Base-by-base conservation (phyloP, 2,888 invertebrate species). In the Macropis europaea region DNA sequence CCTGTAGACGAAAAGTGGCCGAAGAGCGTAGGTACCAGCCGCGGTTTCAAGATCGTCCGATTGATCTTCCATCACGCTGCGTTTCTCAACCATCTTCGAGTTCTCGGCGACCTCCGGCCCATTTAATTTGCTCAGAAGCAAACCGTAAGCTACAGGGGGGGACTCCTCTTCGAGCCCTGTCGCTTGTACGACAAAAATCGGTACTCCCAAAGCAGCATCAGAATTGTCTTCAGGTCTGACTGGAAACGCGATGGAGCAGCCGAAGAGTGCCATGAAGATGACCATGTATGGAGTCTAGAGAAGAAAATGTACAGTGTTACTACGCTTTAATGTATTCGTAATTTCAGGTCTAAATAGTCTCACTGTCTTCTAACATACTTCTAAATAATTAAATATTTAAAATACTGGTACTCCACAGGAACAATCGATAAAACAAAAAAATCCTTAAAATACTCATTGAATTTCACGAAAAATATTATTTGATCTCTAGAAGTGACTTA, bases 1-100 rank as follows among this genome's bases (percentile, higher is more conserved):
- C 15, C 89, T 82, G 61, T 89, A 89, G 38, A 89, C 89, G 70
- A 89, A 89, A 19, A 89, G 71, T 4, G 89, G 89, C 38, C 89
- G 85, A 13, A 89, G 85, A 38, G 88, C 76, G 17, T 88, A 88
- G 0, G 88, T 88, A 9, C 89, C 89, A 52, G 89, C 89, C 0
- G 89, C 89, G 2, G 87, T 86, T 52, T 88, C 86, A 3, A 89
- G 79, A 57, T 89, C 88, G 1, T 83, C 82, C 36, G 42, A 17
- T 13, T 71, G 56, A 0, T 53, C 34, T 32, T 60, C 63, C 7
- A 59, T 52, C 7, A 40, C 38, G 42, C 56, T 76, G 36, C 79
- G 81, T 62, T 76, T 81, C 5, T 72, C 43, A 0, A 81, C 9
- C 2, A 19, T 13, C 2, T 13, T 3, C 9, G 6, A 13, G 4